Evolutionary conservation across 2,113 vertebrate genomes (phyloP), one percentile per base, ranked within the genome.

Genomic region (Dipodomys spectabilis): DNA sequence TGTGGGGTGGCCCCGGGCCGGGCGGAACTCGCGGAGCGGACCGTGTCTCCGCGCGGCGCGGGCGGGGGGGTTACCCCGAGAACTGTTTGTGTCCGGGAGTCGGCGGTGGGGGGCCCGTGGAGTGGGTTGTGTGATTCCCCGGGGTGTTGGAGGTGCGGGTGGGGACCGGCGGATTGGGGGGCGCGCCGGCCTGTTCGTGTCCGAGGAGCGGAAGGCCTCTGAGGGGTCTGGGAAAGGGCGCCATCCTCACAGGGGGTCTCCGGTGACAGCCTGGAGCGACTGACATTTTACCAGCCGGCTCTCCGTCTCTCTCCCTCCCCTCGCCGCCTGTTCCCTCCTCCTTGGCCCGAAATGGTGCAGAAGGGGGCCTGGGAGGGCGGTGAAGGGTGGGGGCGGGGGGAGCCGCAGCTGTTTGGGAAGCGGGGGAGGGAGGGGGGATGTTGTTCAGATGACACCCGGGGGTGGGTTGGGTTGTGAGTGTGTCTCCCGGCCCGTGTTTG

Each of bases 321-420:
- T 62, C 82, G 83, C 95, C 81, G 95, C 93, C 96, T 89, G 95
- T 95, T 95, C 94, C 94, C 95, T 95, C 95, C 95, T 95, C 93
- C 96, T 95, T 94, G 96, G 95, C 94, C 97, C 95, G 95, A 95
- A 95, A 93, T 95, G 95, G 94, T 95, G 96, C 96, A 82, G 96
- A 96, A 97, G 91, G 95, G 96, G 96, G 94, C 95, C 96, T 92
- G 82, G 88, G 93, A 90, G 95, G 95, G 89, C 90, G 89, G 91
- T 88, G 78, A 85, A 86, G 95, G 94, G 91, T 80, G 95, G 94
- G 88, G 94, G 94, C 74, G 79, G 95, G 92, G 93, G 95, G 92
- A 97, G 94, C 91, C 91, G 96, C 96, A 96, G 96, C 96, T 97
- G 96, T 97, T 97, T 97, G 95, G 94, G 93, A 93, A 94, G 96